A percentile compares a stretch with the other conserved stretches of the same genome.
Conservation (phyloP, 2,888 invertebrate species). For the Apamea sordens region DNA sequence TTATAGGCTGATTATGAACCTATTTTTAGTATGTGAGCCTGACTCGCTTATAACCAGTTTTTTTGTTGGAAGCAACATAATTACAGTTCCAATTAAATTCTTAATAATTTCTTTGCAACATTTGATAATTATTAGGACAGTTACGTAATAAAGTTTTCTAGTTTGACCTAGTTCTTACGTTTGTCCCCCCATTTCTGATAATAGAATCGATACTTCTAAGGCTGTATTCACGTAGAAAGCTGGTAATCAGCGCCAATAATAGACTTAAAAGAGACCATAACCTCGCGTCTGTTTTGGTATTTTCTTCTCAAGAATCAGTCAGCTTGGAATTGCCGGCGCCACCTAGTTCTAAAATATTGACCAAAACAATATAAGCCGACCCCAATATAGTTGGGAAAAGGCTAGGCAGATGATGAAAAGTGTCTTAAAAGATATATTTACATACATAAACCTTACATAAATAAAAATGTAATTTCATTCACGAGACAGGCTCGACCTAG, state of each 20-base stretch:
- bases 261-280: background rate
- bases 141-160: background rate
- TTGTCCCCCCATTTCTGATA: conserved; percentile 31
- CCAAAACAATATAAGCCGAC: too few species aligned
- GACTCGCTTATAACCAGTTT: background rate
- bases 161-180: conserved; percentile 8
- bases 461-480: too few species aligned
- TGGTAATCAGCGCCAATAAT: background rate
- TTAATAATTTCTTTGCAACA: background rate
- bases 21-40: too few species aligned
- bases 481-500: too few species aligned
- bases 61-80: background rate
- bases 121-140: background rate
- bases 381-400: too few species aligned
- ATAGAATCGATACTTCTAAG: conserved; percentile 38
- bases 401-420: too few species aligned
- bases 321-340: background rate
- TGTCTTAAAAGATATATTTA: background rate
- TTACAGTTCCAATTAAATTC: background rate
- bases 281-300: background rate
- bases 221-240: background rate
- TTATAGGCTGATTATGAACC: too few species aligned
- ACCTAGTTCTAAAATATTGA: background rate
- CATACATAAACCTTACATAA: background rate
- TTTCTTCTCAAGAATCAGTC: background rate